Evolutionary conservation across 2,113 vertebrate genomes (phyloP).

Genomic region (Tauraco erythrolophus): DNA sequence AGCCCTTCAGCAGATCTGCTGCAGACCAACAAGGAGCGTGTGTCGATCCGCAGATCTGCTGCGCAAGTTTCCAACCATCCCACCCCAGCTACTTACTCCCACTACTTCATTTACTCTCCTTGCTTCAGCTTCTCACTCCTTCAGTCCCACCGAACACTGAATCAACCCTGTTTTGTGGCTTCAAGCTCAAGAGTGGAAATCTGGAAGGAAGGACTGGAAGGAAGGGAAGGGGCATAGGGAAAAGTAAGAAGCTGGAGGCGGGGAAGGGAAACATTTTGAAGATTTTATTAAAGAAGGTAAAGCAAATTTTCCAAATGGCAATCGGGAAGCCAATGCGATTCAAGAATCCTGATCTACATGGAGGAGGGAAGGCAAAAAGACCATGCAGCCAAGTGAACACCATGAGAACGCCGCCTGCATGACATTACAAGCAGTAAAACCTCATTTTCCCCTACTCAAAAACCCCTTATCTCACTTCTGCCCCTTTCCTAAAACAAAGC

Average conservation of each 20-base stretch:
- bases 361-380: background rate
- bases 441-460: background rate
- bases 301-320: background rate
- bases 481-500: background rate
- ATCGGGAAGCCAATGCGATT: background rate
- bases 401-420: background rate
- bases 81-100: accelerated
- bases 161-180: background rate
- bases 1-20: background rate
- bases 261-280: slow-evolving; percentile 1
- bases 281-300: background rate
- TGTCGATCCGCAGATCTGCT: background rate
- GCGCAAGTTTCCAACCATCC: background rate
- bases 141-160: background rate
- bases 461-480: background rate
- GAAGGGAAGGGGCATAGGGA: background rate
- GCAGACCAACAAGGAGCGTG: accelerated
- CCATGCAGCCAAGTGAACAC: background rate
- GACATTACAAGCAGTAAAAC: background rate
- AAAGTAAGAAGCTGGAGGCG: background rate
- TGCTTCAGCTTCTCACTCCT: background rate
- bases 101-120: background rate
- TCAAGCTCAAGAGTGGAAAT: background rate
- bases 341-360: background rate
- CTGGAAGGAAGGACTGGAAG: slow-evolving; percentile 30